Evolutionary conservation across 2,113 vertebrate genomes (phyloP).

Genomic region (Bettongia penicillata): DNA sequence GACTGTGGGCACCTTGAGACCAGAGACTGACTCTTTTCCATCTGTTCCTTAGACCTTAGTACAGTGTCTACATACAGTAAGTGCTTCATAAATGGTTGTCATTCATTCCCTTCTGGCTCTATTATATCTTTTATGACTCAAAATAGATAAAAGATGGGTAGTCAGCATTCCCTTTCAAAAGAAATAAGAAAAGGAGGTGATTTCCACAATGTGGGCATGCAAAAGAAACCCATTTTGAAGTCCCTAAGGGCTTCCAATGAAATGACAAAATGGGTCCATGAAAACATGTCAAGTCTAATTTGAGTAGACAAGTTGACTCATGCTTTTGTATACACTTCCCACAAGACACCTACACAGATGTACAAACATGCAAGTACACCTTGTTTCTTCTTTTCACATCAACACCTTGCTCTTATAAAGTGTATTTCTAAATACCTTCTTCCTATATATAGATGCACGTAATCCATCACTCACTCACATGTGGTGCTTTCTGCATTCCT

Average conservation of each 20-base stretch:
- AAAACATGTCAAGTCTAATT: background rate
- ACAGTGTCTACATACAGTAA: background rate
- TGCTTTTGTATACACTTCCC: background rate
- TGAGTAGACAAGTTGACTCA: background rate
- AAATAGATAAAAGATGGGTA: conserved; percentile 1
- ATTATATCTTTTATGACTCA: background rate
- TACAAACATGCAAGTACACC: background rate
- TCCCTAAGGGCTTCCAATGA: conserved; percentile 20
- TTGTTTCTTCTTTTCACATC: background rate
- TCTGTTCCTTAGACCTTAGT: background rate
- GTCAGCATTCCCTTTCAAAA: background rate
- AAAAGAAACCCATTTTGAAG: background rate
- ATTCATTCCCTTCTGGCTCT: background rate
- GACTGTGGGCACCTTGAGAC: background rate
- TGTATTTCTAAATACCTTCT: background rate
- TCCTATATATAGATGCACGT: no score
- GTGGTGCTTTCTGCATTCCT: background rate
- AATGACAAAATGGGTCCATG: background rate
- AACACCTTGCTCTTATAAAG: background rate
- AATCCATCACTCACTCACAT: background rate
- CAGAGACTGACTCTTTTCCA: background rate
- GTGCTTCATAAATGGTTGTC: background rate
- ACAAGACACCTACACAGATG: conserved; percentile 15
- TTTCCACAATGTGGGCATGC: conserved; percentile 32
- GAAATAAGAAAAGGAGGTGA: conserved; percentile 14